phyloP scores from a whole-genome alignment of 92 coral and sea anemone species.

The Palythoa grandis region DNA sequence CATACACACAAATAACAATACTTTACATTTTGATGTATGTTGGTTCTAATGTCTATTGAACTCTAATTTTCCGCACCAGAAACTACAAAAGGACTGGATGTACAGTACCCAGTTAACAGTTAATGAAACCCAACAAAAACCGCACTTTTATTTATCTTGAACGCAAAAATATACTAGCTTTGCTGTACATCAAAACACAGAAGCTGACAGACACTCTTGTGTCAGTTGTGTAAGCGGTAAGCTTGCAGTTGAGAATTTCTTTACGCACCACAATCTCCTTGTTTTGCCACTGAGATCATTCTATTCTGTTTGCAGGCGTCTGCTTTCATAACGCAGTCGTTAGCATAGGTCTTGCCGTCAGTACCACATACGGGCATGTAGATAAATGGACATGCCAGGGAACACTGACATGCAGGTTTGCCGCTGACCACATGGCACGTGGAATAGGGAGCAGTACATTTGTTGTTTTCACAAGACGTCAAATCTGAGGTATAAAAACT shows the following conservation, averaged over 20 bases:
- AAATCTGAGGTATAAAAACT: neutral
- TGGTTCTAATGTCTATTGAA: neutral
- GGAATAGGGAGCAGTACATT: slow-evolving; percentile 29
- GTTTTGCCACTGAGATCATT: slow-evolving; percentile 33
- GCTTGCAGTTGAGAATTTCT: neutral
- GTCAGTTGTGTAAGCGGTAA: too few species aligned
- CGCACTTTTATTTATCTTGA: too few species aligned
- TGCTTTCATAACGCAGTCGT: slow-evolving; percentile 53
- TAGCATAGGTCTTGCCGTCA: slow-evolving; percentile 49
- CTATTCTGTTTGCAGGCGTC: slow-evolving; percentile 47
- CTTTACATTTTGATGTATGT: too few species aligned
- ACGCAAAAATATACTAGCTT: too few species aligned
- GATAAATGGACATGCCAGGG: slow-evolving; percentile 44
- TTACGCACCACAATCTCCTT: slow-evolving; percentile 46
- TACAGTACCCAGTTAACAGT: too few species aligned
- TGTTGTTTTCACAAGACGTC: slow-evolving; percentile 4
- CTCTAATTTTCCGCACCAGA: neutral
- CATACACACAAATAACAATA: too few species aligned
- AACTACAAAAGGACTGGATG: too few species aligned
- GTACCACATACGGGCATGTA: slow-evolving; percentile 53
- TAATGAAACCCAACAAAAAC: too few species aligned
- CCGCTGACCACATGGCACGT: slow-evolving; percentile 41
- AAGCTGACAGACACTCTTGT: too few species aligned
- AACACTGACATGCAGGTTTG: slow-evolving; percentile 49
- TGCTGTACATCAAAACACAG: too few species aligned